phyloP scores from a whole-genome alignment of 2,888 invertebrate species.

The Laspeyria flexula region DNA sequence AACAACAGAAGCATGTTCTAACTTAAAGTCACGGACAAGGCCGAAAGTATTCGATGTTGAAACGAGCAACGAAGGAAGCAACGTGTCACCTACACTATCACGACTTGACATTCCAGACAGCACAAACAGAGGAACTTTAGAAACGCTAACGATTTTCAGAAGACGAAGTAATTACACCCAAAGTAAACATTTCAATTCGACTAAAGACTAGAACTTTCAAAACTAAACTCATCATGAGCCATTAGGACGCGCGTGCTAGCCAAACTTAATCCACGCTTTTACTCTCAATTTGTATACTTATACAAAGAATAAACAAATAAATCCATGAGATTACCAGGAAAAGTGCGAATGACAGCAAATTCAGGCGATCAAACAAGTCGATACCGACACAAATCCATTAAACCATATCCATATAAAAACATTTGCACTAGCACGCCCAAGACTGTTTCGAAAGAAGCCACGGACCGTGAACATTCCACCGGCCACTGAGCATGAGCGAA shows the following conservation, averaged over 20 bases:
- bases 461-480: conserved; percentile 84
- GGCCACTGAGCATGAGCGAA: conserved; percentile 72
- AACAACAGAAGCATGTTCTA: too few species aligned
- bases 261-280: too few species aligned
- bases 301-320: conserved; percentile 22
- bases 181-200: conserved; percentile 15
- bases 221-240: conserved; percentile 10
- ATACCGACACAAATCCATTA: conserved; percentile 69
- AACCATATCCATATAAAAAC: conserved; percentile 74
- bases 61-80: too few species aligned
- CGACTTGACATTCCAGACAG: conserved; percentile 69
- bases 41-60: too few species aligned
- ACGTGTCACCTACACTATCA: conserved; percentile 76
- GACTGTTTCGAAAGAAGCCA: conserved; percentile 82
- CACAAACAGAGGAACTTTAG: conserved; percentile 12
- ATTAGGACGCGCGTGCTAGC: conserved; percentile 15
- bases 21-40: too few species aligned
- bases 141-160: background rate
- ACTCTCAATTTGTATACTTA: conserved; percentile 15
- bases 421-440: conserved; percentile 81
- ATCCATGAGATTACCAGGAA: conserved; percentile 18
- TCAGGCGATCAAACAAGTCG: conserved; percentile 52
- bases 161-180: conserved; percentile 1
- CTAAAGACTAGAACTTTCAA: conserved; percentile 8
- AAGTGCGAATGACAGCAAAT: conserved; percentile 34